Conservation (phyloP, 2,888 invertebrate species). For the Entomobrya proxima region DNA sequence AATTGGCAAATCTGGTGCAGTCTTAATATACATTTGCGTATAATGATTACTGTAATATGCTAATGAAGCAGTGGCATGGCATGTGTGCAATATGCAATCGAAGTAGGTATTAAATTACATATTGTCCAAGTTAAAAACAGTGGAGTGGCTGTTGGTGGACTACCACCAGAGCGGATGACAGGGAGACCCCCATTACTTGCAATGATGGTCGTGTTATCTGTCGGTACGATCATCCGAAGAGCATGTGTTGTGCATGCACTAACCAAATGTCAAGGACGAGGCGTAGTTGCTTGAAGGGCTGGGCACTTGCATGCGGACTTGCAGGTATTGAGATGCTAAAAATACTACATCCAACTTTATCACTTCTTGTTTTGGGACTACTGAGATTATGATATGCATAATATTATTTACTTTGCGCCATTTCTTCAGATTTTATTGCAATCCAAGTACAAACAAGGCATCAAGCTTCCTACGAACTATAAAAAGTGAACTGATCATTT, state of each 20-base stretch:
- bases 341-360: not conserved
- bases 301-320: constrained; percentile 18
- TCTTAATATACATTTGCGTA: not conserved
- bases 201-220: not conserved
- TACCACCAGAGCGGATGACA: not conserved
- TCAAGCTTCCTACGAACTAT: not conserved
- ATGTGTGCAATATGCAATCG: not conserved
- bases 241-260: constrained; percentile 24
- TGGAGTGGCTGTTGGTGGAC: not conserved
- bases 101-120: constrained; percentile 19
- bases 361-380: not conserved
- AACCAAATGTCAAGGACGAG: constrained; percentile 60
- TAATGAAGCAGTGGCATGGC: constrained; percentile 5
- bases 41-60: constrained; percentile 27
- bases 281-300: constrained; percentile 54
- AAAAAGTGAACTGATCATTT: too few species aligned
- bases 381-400: not conserved
- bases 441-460: not conserved
- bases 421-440: not conserved
- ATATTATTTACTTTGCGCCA: not conserved
- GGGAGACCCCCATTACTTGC: not conserved
- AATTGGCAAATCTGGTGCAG: not conserved
- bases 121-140: not conserved
- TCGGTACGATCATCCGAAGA: constrained; percentile 8
- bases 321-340: constrained; percentile 6